Conservation (phyloP, 2,113 vertebrate species). For the Odobenus rosmarus region DNA sequence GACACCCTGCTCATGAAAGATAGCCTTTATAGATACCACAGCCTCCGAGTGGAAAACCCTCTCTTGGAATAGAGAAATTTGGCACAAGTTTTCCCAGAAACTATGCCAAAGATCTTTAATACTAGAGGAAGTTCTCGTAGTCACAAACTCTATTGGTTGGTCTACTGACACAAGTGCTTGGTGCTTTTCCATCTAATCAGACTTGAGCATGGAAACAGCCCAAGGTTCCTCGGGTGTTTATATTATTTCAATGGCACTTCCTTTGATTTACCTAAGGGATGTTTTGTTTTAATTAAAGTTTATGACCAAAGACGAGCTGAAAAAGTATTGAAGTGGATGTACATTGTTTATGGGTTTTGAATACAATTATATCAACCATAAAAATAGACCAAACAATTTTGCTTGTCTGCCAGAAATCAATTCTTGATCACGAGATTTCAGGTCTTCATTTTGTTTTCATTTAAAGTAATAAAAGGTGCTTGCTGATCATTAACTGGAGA, state of each 20-base stretch:
- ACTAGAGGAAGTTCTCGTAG: slow-evolving; percentile 68
- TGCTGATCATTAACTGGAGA: slow-evolving; percentile 76
- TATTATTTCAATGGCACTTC: slow-evolving; percentile 82
- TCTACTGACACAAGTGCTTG: slow-evolving; percentile 73
- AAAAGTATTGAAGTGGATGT: slow-evolving; percentile 82
- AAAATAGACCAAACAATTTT: slow-evolving; percentile 87
- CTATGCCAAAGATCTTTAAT: slow-evolving; percentile 67
- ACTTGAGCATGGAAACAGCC: slow-evolving; percentile 80
- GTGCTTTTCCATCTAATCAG: slow-evolving; percentile 83
- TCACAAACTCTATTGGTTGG: slow-evolving; percentile 57
- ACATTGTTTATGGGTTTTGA: slow-evolving; percentile 82
- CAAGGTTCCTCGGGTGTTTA: slow-evolving; percentile 81
- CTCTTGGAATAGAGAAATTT: slow-evolving; percentile 63
- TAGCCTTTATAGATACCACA: slow-evolving; percentile 68
- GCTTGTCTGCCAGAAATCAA: slow-evolving; percentile 81
- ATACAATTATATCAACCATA: slow-evolving; percentile 84
- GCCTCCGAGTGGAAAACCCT: slow-evolving; percentile 68
- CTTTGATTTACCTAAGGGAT: slow-evolving; percentile 84
- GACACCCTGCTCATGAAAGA: slow-evolving; percentile 65
- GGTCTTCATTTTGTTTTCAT: slow-evolving; percentile 82
- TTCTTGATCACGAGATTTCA: slow-evolving; percentile 80
- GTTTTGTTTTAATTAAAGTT: slow-evolving; percentile 86
- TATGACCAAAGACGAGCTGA: slow-evolving; percentile 80
- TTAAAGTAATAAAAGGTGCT: slow-evolving; percentile 78
- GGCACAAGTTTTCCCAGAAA: slow-evolving; percentile 70